Percentiles rank a stretch among this genome's conserved stretches.
These are phyloP conservation scores for Myrmecobius fasciatus DNA, from an alignment of 2,113 vertebrate genomes.

Conservation along the genomic window DNA sequence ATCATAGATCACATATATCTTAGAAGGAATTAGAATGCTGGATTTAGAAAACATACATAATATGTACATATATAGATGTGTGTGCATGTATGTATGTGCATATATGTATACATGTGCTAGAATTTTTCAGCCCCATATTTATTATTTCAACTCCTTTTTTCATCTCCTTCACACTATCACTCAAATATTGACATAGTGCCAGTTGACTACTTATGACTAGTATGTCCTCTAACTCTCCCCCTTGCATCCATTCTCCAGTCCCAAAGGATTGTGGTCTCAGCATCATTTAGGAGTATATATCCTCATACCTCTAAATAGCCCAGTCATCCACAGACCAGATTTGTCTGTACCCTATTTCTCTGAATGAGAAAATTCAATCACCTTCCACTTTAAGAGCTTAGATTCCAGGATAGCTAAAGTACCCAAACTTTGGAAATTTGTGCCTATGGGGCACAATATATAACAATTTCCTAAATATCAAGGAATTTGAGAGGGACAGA, in stretches of 20 bases:
- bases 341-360: neutral
- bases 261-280: neutral
- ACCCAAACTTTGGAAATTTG: neutral
- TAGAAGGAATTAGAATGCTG: neutral
- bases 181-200: neutral
- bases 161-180: neutral
- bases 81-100: neutral
- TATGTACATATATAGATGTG: neutral
- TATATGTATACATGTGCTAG: neutral
- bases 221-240: neutral
- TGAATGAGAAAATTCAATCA: neutral
- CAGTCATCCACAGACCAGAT: neutral
- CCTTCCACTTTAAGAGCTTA: neutral
- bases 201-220: neutral
- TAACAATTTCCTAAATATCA: neutral
- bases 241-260: rapidly evolving
- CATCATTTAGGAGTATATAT: too few species aligned
- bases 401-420: neutral
- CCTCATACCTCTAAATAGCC: neutral
- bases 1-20: neutral
- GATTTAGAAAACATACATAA: neutral
- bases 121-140: neutral
- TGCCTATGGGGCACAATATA: neutral
- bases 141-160: neutral
- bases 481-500: neutral